A percentile compares a stretch with the other conserved stretches of the same genome.
Conservation (phyloP, 1,140 invertebrate genomes). For the Nomia melanderi region DNA sequence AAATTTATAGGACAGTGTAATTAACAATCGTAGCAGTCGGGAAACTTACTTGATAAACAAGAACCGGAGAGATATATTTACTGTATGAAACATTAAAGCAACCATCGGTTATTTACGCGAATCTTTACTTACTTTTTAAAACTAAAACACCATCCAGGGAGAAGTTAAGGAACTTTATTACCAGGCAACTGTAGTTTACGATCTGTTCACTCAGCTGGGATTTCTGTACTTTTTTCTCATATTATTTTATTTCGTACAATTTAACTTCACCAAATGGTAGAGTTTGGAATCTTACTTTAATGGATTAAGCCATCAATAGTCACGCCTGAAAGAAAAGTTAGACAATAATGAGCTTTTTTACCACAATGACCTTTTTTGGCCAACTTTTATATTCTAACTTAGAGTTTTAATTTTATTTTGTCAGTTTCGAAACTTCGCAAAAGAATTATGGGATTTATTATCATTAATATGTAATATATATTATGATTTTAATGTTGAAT, state of each 20-base stretch:
- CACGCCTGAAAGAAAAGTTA: slow-evolving; percentile 1
- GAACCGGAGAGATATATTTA: no score
- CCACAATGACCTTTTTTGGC: no score
- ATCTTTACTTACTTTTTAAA: slow-evolving; percentile 16
- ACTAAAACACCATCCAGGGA: slow-evolving; percentile 4
- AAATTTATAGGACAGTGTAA: no score
- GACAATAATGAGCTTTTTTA: no score
- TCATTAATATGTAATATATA: no score
- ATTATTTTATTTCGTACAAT: slow-evolving; percentile 37
- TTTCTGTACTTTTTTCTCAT: slow-evolving; percentile 26
- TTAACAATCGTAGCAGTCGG: background rate
- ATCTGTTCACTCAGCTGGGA: slow-evolving; percentile 10
- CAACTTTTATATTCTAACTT: no score
- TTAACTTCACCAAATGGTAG: background rate
- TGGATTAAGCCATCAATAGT: slow-evolving; percentile 7
- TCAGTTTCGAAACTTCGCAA: no score
- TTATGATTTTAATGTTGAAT: no score
- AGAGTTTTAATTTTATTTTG: no score
- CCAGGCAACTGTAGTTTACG: slow-evolving; percentile 7
- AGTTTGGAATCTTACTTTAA: background rate
- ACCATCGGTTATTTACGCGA: background rate
- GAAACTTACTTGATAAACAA: background rate
- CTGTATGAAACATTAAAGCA: background rate
- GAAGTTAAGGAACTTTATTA: slow-evolving; percentile 42
- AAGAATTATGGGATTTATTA: no score